A percentile compares a stretch with the other conserved stretches of the same genome.
These are phyloP conservation scores for Chlorospingus flavigularis DNA, from an alignment of 2,797 vertebrate genomes.

Conservation along the genomic window DNA sequence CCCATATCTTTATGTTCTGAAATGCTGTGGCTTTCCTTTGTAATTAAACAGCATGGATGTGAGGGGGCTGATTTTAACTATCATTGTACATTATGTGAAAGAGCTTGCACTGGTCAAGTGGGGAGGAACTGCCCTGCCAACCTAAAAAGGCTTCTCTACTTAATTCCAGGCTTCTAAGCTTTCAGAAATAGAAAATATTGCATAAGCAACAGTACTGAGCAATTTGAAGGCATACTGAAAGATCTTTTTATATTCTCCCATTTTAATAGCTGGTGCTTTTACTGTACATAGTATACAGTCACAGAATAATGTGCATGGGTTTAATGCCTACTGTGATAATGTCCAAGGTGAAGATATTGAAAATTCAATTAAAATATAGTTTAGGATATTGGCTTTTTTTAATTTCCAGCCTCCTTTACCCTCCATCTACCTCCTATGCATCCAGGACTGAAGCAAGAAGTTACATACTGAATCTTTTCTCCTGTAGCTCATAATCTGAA, in stretches of 20 bases:
- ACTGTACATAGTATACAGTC: conserved; percentile 23
- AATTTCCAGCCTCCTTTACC: conserved; percentile 27
- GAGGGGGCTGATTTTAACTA: conserved; percentile 15
- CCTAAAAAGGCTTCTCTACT: conserved; percentile 4
- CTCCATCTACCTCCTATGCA: not conserved
- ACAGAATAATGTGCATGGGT: conserved; percentile 48
- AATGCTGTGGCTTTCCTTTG: conserved; percentile 14
- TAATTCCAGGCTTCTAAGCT: conserved; percentile 39
- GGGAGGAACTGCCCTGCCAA: not conserved
- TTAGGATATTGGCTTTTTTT: conserved; percentile 53
- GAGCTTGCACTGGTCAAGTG: conserved; percentile 26
- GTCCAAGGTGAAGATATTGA: conserved; percentile 58
- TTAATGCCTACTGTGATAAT: conserved; percentile 60
- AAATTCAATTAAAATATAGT: conserved; percentile 66
- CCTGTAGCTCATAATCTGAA: not conserved
- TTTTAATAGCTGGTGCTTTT: conserved; percentile 55
- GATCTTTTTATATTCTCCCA: conserved; percentile 40
- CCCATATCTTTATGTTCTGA: not conserved
- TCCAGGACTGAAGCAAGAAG: not conserved
- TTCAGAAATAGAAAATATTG: conserved; percentile 56
- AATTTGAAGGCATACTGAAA: conserved; percentile 26
- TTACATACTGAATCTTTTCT: not conserved
- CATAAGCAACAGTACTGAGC: conserved; percentile 28
- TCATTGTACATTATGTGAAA: not conserved
- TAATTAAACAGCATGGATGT: conserved; percentile 42